Evolutionary conservation across 2,113 vertebrate species (phyloP).

Genomic region (Elachura formosa): DNA sequence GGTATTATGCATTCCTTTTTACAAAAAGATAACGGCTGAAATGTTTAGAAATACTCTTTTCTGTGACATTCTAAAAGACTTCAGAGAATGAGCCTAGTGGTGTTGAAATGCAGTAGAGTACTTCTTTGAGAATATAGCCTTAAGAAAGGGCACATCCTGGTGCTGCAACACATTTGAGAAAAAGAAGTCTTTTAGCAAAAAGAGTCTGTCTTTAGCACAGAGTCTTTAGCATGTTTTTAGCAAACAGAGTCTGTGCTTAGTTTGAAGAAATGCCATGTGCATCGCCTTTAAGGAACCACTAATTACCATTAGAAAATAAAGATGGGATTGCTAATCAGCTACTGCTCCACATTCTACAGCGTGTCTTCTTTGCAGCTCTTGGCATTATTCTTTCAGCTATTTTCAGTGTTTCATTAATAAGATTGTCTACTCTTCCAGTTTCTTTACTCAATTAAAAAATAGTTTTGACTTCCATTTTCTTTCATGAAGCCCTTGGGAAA

Average conservation of each 20-base stretch:
- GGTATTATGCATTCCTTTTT: background rate
- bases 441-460: conserved; percentile 60
- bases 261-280: conserved; percentile 23
- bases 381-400: conserved; percentile 46
- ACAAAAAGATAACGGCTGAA: background rate
- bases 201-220: background rate
- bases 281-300: conserved; percentile 1
- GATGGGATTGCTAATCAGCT: conserved; percentile 20
- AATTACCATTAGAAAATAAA: conserved; percentile 39
- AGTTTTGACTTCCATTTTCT: conserved; percentile 58
- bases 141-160: conserved; percentile 2
- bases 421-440: conserved; percentile 63
- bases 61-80: background rate
- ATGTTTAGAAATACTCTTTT: background rate
- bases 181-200: conserved; percentile 7
- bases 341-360: conserved; percentile 18
- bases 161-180: background rate
- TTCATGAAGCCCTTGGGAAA: conserved; percentile 49
- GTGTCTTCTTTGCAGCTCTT: conserved; percentile 29
- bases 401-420: conserved; percentile 63
- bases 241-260: conserved; percentile 1
- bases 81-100: background rate
- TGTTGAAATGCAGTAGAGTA: background rate
- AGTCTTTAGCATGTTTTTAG: background rate
- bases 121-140: background rate